phyloP scores from a whole-genome alignment of 1,140 invertebrate species.

The Apis cerana region DNA sequence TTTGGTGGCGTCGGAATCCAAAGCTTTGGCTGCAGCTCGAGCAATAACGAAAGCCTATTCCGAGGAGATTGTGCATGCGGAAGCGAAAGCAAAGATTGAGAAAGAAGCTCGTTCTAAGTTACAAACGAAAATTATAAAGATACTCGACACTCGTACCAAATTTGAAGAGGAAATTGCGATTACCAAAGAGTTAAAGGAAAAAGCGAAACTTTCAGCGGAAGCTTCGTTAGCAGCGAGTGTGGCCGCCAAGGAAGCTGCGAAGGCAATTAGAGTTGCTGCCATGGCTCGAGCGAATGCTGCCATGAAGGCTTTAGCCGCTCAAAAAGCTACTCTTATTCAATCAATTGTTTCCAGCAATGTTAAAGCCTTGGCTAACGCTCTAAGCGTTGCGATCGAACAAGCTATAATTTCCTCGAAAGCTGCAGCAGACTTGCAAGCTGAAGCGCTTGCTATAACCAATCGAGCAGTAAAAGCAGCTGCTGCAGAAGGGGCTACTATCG shows the following conservation, averaged over 20 bases:
- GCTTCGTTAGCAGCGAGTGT: neutral
- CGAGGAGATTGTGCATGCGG: neutral
- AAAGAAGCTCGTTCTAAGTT: neutral
- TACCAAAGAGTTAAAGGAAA: neutral
- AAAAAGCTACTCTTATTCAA: neutral
- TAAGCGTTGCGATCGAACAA: neutral
- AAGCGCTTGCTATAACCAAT: neutral
- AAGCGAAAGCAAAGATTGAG: conserved; percentile 9
- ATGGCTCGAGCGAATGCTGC: neutral
- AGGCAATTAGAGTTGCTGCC: neutral
- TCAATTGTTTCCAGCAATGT: neutral
- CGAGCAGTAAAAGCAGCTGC: neutral
- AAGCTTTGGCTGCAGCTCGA: neutral
- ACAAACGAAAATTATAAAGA: neutral
- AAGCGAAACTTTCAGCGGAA: neutral
- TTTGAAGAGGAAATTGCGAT: neutral
- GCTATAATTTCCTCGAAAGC: neutral
- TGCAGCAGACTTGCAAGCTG: neutral
- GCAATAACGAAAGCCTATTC: neutral
- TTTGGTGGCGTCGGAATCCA: neutral
- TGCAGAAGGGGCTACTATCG: neutral
- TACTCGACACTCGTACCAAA: neutral
- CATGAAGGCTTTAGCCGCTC: neutral
- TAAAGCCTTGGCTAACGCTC: neutral
- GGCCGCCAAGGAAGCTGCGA: neutral